These are phyloP conservation scores for Sebastes matsubarae DNA, from an alignment of 2,797 vertebrate species.

Conservation along the genomic window DNA sequence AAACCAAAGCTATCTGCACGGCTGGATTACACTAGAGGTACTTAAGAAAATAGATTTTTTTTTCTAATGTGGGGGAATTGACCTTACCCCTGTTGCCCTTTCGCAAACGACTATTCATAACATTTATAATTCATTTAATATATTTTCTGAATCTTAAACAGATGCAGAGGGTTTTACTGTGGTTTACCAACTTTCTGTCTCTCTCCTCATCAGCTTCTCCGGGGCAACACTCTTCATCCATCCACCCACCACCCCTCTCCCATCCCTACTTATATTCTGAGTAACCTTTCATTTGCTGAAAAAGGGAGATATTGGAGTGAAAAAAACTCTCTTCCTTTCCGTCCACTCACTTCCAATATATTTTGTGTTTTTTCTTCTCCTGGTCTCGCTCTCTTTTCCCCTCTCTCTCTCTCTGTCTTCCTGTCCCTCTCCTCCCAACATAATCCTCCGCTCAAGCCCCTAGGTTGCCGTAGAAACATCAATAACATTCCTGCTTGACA, in stretches of 20 bases:
- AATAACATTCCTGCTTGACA: slow-evolving; percentile 88
- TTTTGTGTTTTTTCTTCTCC: slow-evolving; percentile 45
- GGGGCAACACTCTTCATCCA: not conserved
- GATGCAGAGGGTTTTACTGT: not conserved
- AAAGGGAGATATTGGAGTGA: slow-evolving; percentile 20
- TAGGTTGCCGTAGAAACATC: slow-evolving; percentile 87
- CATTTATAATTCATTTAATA: not conserved
- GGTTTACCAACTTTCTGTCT: not conserved
- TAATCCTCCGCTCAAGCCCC: slow-evolving; percentile 82
- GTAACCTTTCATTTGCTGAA: slow-evolving; percentile 28
- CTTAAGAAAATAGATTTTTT: not conserved
- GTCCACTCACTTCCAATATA: slow-evolving; percentile 24
- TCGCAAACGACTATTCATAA: not conserved
- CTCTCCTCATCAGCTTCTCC: not conserved
- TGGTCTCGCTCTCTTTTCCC: not conserved
- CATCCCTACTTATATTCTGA: not conserved
- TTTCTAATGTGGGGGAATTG: not conserved
- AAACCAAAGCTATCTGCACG: not conserved
- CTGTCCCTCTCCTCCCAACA: slow-evolving; percentile 60
- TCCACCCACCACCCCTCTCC: not conserved
- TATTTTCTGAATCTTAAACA: slow-evolving; percentile 2
- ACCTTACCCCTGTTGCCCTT: not conserved
- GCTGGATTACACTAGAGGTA: not conserved
- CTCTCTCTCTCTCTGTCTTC: slow-evolving; percentile 29
- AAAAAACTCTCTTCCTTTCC: slow-evolving; percentile 1